Base-by-base conservation (phyloP, 2,888 invertebrate genomes). In the Ochropacha duplaris region DNA sequence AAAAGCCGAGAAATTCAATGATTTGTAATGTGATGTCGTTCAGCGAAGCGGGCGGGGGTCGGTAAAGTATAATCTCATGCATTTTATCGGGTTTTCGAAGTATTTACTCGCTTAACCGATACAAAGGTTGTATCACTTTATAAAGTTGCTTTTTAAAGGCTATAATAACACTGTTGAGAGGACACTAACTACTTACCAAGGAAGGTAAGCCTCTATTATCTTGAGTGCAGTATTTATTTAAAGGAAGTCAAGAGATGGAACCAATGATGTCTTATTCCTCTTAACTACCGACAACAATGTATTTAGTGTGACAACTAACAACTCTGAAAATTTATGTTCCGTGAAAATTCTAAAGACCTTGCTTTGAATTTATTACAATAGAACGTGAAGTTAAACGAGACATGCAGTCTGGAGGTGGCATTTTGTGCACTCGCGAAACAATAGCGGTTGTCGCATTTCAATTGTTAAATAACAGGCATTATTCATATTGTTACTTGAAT, bases 311-410 rank as follows among this genome's bases (percentile, higher is more conserved):
- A 79, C 79, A 80, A 70, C 74, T 66, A 67, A 70, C 77, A 62
- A 81, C 81, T 78, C 70, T 68, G 76, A 74, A 79, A 81, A 86
- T 83, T 85, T 87, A 86, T 85, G 79, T 61, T 72, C 70, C 69
- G 50, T 56, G 68, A 70, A 72, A 68, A 60, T 54, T 72, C 58
- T 57, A 57, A 58, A 66, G 59, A 54, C 59, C 60, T 58, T 61
- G 65, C 57, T 57, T 60, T 65, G 66, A 76, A 73, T 70, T n/a
- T n/a, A 36, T 36, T 72, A 72, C 64, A 55, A 39, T 50, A 55
- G 52, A 24, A 58, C 66, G 55, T 56, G 61, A 57, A 73, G 64
- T 58, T 66, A 69, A 60, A 69, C 69, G 52, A 34, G 5, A 49
- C 44, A 4, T 66, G 65, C 58, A 67, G 65, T 64, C 62, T 54